Percentiles rank a stretch among this genome's conserved stretches.
These are phyloP conservation scores for Neomonachus schauinslandi DNA, from an alignment of 2,113 vertebrate genomes.

Conservation along the genomic window DNA sequence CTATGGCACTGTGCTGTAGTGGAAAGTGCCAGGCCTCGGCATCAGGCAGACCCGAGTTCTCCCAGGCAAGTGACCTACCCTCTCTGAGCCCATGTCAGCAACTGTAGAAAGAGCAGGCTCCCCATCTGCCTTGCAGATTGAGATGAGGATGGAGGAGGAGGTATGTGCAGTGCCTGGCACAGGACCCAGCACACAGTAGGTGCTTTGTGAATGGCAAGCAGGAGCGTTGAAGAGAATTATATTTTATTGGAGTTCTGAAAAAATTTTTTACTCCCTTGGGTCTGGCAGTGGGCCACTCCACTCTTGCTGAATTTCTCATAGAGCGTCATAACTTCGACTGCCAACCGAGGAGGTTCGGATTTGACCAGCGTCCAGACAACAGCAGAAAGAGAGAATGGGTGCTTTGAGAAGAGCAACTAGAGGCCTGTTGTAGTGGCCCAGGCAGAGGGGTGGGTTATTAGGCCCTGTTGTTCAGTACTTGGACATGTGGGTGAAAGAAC, in stretches of 20 bases:
- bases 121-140: neutral
- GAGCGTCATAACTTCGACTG: neutral
- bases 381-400: neutral
- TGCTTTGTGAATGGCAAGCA: too few relatives aligned
- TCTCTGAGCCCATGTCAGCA: neutral
- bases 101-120: neutral
- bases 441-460: neutral
- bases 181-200: neutral
- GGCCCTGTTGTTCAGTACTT: neutral
- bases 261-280: neutral
- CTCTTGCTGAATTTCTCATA: neutral
- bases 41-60: neutral
- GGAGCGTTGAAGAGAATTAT: neutral
- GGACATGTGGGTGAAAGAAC: neutral
- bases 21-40: neutral
- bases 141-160: neutral
- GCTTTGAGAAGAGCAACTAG: neutral
- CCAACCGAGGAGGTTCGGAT: neutral
- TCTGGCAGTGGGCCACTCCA: neutral
- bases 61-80: neutral
- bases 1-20: fast-evolving
- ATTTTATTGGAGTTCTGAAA: neutral
- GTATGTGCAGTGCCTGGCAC: fast-evolving
- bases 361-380: neutral
- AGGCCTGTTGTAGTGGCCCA: neutral